Base-by-base conservation (phyloP, 2,797 vertebrate species). In the Diplodus sargus region DNA sequence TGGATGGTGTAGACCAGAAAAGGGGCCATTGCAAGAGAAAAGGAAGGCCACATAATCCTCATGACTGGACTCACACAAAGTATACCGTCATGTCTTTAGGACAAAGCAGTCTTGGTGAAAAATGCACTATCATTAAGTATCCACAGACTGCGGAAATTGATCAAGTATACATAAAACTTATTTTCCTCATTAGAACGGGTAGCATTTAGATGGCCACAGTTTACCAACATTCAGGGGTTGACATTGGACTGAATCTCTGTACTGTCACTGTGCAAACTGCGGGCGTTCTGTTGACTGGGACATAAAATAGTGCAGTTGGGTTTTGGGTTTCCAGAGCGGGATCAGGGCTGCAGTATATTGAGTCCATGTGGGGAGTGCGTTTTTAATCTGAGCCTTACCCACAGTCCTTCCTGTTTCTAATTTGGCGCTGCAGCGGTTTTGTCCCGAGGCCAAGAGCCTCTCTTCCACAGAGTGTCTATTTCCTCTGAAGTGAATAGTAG, bases 381-480 rank as follows among this genome's bases (percentile, higher is more conserved):
- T 95, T 95, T 95, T 95, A 96, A 95, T 95, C 93, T 94, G 92
- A 94, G 92, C 92, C 89, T 94, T 94, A 95, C 94, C 95, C 95
- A 92, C 95, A 95, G 94, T 93, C 94, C 94, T 95, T 96, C 95
- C 95, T 95, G 95, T 96, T 96, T 96, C 95, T 95, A 96, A 95
- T 95, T 96, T 96, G 94, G 94, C 95, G 91, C 93, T 95, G 93
- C 92, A 92, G 95, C 90, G 94, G 95, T 95, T 96, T 95, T 95
- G 95, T 96, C 93, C 93, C 64, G 86, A 91, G 94, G 95, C 95
- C 94, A 95, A 94, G 85, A 94, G 94, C 93, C 93, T 95, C 94
- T 95, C 95, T 94, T 95, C 95, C 95, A 94, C 92, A 89, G 94
- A 95, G 94, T 95, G 95, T 95, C 95, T 95, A 94, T 95, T 95